phyloP scores from a whole-genome alignment of 2,888 invertebrate genomes.

The Watsonalla cultraria region DNA sequence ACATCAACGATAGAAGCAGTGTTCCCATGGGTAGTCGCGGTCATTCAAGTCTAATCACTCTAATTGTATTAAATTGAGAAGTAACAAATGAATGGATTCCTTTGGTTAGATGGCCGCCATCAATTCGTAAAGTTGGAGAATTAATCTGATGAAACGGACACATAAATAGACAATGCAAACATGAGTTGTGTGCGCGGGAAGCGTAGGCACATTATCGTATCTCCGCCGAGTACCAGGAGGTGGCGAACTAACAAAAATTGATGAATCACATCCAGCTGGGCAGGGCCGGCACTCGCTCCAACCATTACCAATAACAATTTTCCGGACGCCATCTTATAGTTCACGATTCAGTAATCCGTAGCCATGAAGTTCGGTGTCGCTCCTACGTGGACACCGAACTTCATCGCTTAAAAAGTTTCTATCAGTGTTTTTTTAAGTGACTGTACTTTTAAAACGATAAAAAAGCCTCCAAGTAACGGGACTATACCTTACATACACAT shows the following conservation, averaged over 20 bases:
- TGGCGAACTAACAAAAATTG: constrained; percentile 48
- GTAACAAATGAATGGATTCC: constrained; percentile 8
- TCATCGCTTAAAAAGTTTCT: neutral
- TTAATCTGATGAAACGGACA: constrained; percentile 22
- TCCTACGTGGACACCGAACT: too few species aligned
- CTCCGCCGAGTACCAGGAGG: constrained; percentile 28
- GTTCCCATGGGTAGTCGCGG: too few species aligned
- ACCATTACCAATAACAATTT: constrained; percentile 58
- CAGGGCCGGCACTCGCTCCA: constrained; percentile 19
- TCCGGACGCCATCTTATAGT: constrained; percentile 54
- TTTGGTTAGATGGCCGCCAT: constrained; percentile 9
- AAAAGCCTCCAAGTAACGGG: neutral
- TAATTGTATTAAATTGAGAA: too few species aligned
- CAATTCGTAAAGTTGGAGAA: constrained; percentile 8
- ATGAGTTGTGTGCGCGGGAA: constrained; percentile 14
- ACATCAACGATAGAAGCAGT: too few species aligned
- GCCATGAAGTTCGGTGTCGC: constrained; percentile 24
- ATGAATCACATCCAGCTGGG: constrained; percentile 42
- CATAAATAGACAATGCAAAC: constrained; percentile 36
- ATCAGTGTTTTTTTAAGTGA: neutral
- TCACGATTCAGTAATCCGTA: constrained; percentile 46
- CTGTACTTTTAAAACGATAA: neutral
- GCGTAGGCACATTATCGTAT: constrained; percentile 13
- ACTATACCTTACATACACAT: neutral
- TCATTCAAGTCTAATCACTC: too few species aligned